phyloP scores from a whole-genome alignment of 1,140 invertebrate genomes.

The Araneus ventricosus region DNA sequence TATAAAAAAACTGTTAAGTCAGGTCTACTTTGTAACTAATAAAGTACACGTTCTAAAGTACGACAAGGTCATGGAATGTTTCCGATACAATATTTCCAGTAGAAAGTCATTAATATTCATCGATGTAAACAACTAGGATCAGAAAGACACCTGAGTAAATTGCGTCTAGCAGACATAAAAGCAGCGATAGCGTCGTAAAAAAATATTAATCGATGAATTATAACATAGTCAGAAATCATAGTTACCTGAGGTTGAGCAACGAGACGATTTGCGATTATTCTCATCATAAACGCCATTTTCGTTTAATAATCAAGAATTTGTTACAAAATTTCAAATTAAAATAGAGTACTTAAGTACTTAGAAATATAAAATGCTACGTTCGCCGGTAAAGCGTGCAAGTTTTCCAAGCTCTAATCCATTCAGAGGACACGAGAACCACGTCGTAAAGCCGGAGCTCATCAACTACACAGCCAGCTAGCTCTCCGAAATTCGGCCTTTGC shows the following conservation, averaged over 20 bases:
- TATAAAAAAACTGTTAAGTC: no score
- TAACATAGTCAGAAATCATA: constrained; percentile 28
- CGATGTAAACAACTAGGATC: not conserved
- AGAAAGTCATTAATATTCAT: not conserved
- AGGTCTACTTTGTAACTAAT: no score
- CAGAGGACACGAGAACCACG: constrained; percentile 52
- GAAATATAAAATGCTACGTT: not conserved
- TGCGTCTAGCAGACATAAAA: not conserved
- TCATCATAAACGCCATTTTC: constrained; percentile 74
- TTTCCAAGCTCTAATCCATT: constrained; percentile 51
- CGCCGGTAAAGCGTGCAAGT: not conserved
- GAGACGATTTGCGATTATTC: constrained; percentile 67
- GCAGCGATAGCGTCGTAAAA: not conserved
- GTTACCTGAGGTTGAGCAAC: constrained; percentile 74
- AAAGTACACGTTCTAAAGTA: not conserved
- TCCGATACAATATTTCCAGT: not conserved
- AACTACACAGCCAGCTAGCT: constrained; percentile 39
- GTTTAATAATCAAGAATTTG: not conserved
- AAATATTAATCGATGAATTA: not conserved
- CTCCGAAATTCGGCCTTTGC: constrained; percentile 7
- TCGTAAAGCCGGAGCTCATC: constrained; percentile 50
- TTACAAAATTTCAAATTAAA: not conserved
- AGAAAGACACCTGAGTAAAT: constrained; percentile 31
- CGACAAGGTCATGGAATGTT: constrained; percentile 10
- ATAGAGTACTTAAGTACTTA: not conserved